These are phyloP conservation scores for Eristalis arbustorum DNA, from an alignment of 2,888 invertebrate species.

Conservation along the genomic window DNA sequence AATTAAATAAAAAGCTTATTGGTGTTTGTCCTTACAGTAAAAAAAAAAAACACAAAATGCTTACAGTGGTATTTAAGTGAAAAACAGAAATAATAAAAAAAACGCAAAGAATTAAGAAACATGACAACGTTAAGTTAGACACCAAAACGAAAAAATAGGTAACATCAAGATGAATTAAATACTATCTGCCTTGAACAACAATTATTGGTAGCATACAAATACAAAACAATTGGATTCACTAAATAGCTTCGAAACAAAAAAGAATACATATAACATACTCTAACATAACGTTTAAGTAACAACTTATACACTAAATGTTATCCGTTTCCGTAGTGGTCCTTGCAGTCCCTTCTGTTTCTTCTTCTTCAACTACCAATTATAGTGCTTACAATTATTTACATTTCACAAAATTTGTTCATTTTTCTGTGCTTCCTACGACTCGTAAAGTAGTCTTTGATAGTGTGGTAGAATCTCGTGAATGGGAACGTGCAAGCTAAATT, in stretches of 20 bases:
- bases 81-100: not conserved
- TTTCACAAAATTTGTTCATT: not conserved
- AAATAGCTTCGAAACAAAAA: conserved; percentile 1
- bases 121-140: not conserved
- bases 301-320: conserved; percentile 7
- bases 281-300: not conserved
- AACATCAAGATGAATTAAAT: not conserved
- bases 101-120: not conserved
- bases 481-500: conserved; percentile 95
- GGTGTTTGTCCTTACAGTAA: not conserved
- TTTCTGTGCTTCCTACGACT: conserved; percentile 85
- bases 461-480: conserved; percentile 96
- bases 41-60: not conserved
- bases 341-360: not conserved
- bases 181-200: not conserved
- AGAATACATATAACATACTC: not conserved
- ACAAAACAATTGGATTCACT: not conserved
- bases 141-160: not conserved
- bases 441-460: conserved; percentile 95
- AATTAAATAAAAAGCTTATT: not conserved
- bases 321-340: conserved; percentile 10
- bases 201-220: not conserved
- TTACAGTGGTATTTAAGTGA: not conserved
- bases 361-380: not conserved
- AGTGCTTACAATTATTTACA: not conserved